Percentiles rank a stretch among this genome's conserved stretches.
phyloP scores from a whole-genome alignment of 1,140 invertebrate species.

The Arion vulgaris region DNA sequence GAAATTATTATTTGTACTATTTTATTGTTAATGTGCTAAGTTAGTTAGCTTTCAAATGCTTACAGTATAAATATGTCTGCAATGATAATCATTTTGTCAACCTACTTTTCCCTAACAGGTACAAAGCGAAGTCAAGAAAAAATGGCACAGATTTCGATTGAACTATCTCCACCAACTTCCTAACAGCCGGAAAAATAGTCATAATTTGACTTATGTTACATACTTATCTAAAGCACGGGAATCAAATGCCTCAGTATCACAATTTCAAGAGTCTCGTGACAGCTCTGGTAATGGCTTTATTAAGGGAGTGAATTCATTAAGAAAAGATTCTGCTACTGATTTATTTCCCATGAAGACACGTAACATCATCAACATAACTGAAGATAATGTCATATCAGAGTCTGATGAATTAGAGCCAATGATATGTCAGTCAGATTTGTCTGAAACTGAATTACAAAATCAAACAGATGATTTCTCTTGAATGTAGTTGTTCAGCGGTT shows the following conservation, averaged over 20 bases:
- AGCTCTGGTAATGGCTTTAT: constrained; percentile 12
- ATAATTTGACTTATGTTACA: constrained; percentile 20
- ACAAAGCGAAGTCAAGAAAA: constrained; percentile 49
- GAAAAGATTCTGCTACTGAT: background rate
- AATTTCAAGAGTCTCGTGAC: background rate
- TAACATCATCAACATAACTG: background rate
- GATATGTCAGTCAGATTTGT: background rate
- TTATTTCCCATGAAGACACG: constrained; percentile 14
- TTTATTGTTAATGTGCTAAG: too few relatives aligned
- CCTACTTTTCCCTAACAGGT: constrained; percentile 71
- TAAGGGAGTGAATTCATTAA: background rate
- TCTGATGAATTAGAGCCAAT: constrained; percentile 5
- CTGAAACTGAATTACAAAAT: background rate
- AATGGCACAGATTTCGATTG: constrained; percentile 45
- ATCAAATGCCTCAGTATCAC: constrained; percentile 7
- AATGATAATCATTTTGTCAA: too few relatives aligned
- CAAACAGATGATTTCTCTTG: background rate
- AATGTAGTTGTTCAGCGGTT: background rate
- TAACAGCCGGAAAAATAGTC: constrained; percentile 16
- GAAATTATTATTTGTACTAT: too few relatives aligned
- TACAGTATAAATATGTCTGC: too few relatives aligned
- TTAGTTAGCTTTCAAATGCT: too few relatives aligned
- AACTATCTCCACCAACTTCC: constrained; percentile 33
- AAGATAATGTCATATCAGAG: constrained; percentile 15
- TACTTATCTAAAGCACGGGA: constrained; percentile 19